Percentiles rank a stretch among this genome's conserved stretches.
These are phyloP conservation scores for Drosophila jambulina DNA, from an alignment of 1,140 invertebrate species.

Conservation along the genomic window DNA sequence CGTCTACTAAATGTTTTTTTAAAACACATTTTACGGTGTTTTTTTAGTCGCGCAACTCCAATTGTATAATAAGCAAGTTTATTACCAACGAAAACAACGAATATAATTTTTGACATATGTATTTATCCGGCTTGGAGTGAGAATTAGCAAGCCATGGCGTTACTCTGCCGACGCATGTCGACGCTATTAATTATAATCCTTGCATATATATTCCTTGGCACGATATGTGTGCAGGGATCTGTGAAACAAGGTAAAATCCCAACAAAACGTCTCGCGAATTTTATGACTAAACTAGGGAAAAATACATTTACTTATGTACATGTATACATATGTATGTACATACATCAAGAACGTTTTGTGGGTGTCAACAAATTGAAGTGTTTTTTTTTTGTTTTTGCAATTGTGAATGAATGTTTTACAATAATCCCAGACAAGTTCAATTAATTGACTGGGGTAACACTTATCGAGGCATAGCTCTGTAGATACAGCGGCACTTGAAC, in stretches of 20 bases:
- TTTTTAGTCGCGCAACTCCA: slow-evolving; percentile 4
- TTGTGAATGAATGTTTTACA: slow-evolving; percentile 20
- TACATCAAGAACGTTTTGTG: slow-evolving; percentile 23
- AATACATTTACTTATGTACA: slow-evolving; percentile 6
- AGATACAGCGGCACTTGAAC: slow-evolving; percentile 15
- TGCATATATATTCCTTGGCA: slow-evolving; percentile 32
- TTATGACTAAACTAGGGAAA: neutral
- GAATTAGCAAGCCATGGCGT: slow-evolving; percentile 53
- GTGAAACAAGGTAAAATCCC: slow-evolving; percentile 29
- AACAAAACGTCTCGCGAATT: too few relatives aligned
- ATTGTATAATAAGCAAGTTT: slow-evolving; percentile 2
- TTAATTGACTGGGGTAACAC: neutral
- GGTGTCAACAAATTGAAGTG: slow-evolving; percentile 43
- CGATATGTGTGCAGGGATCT: slow-evolving; percentile 43
- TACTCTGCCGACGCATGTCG: slow-evolving; percentile 46
- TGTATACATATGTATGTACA: slow-evolving; percentile 18
- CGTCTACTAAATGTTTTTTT: slow-evolving; percentile 34
- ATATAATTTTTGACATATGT: slow-evolving; percentile 44
- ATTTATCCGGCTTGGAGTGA: slow-evolving; percentile 50
- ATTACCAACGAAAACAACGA: slow-evolving; percentile 35
- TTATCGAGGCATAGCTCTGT: neutral
- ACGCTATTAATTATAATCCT: slow-evolving; percentile 44
- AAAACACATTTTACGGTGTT: slow-evolving; percentile 14
- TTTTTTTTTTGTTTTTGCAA: slow-evolving; percentile 23
- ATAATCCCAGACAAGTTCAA: neutral